These are phyloP conservation scores for Myodes glareolus DNA, from an alignment of 2,113 vertebrate genomes.

Conservation along the genomic window DNA sequence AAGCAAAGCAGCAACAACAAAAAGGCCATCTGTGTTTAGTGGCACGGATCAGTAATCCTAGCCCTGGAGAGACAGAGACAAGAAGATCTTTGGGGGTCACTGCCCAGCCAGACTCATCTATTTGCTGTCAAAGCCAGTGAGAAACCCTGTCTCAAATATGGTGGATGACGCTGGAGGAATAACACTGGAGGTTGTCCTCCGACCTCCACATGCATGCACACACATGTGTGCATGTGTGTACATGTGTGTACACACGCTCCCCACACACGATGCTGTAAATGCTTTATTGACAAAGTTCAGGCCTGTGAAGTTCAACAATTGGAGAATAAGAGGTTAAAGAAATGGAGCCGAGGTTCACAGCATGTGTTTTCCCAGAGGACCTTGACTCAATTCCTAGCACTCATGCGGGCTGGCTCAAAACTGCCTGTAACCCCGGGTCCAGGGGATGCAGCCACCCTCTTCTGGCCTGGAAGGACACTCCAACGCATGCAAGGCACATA, in stretches of 20 bases:
- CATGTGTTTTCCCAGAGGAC: not conserved
- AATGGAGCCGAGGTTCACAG: not conserved
- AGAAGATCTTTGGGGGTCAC: too few species aligned
- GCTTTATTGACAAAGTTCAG: not conserved
- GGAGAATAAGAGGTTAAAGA: not conserved
- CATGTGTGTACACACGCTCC: not conserved
- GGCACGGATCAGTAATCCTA: too few species aligned
- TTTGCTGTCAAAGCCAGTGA: not conserved
- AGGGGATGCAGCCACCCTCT: not conserved
- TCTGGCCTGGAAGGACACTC: too few species aligned
- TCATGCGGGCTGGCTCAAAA: not conserved
- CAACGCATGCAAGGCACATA: not conserved
- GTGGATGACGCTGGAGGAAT: not conserved
- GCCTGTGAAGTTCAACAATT: not conserved
- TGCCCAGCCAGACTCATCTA: not conserved
- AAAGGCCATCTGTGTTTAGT: not conserved
- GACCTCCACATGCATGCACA: not conserved
- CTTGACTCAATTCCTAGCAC: not conserved
- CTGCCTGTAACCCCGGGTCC: too few species aligned
- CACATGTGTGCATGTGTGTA: not conserved
- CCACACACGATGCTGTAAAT: not conserved
- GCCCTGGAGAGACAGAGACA: not conserved
- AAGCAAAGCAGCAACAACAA: not conserved
- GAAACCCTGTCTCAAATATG: not conserved
- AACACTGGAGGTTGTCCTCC: not conserved